phyloP scores from a whole-genome alignment of 92 coral and sea anemone genomes.

The Pocillopora grandis region DNA sequence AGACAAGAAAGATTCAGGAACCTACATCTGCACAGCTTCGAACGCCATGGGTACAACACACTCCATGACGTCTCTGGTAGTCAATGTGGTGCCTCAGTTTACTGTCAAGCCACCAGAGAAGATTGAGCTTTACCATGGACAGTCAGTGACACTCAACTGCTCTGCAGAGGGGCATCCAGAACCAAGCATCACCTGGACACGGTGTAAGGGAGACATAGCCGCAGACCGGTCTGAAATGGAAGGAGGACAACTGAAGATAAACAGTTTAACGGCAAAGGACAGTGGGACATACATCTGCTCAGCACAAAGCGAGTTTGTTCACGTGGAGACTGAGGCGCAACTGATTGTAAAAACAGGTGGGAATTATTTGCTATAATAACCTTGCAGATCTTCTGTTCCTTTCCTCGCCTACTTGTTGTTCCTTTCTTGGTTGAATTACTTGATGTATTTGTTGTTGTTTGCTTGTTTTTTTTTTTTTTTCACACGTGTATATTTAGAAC shows the following conservation, averaged over 20 bases:
- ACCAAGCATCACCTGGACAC: constrained; percentile 32
- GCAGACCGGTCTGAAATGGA: background rate
- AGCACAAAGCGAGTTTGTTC: constrained; percentile 29
- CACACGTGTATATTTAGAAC: no score
- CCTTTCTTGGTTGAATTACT: no score
- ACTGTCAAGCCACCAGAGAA: constrained; percentile 30
- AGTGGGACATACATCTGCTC: constrained; percentile 33
- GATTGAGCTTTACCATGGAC: constrained; percentile 23
- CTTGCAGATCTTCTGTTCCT: no score
- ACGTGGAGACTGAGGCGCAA: constrained; percentile 28
- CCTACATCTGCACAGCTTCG: constrained; percentile 56
- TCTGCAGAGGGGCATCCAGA: constrained; percentile 24
- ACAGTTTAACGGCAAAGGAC: constrained; percentile 23
- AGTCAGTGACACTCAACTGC: constrained; percentile 31
- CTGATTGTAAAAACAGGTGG: constrained; percentile 21
- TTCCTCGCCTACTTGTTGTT: no score
- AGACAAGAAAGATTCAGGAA: constrained; percentile 55
- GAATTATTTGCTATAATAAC: background rate
- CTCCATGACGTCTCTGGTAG: constrained; percentile 45
- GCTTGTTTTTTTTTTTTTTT: no score
- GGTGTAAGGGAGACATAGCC: constrained; percentile 14
- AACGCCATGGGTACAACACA: constrained; percentile 57
- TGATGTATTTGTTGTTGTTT: no score
- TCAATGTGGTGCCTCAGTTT: constrained; percentile 45
- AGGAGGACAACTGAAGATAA: constrained; percentile 25